Percentiles rank a stretch among this genome's conserved stretches.
Evolutionary conservation across 2,113 vertebrate genomes (phyloP).

Genomic region (Chinchilla lanigera): DNA sequence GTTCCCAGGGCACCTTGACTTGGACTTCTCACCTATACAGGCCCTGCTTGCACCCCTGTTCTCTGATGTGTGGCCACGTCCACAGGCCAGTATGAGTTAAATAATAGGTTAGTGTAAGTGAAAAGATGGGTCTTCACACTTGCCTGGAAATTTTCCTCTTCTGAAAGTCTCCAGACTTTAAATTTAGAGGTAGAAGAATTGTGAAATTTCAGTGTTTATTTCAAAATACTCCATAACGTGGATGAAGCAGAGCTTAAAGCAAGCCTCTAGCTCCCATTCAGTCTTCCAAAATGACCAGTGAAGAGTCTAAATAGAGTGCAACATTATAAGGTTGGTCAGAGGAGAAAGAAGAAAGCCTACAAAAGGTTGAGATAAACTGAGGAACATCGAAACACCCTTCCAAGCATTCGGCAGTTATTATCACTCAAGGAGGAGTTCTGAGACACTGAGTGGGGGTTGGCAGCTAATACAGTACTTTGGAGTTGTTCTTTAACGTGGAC

Average conservation of each 20-base stretch:
- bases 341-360: background rate
- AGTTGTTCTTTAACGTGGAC: background rate
- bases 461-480: background rate
- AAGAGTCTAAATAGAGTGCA: background rate
- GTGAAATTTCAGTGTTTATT: background rate
- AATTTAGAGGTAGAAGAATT: background rate
- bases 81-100: background rate
- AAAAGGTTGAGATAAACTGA: background rate
- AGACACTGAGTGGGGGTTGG: background rate
- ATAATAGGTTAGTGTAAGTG: background rate
- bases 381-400: background rate
- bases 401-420: slow-evolving; percentile 38
- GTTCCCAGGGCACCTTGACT: background rate
- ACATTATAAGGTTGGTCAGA: background rate
- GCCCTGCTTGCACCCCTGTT: background rate
- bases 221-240: background rate
- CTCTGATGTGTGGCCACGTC: background rate
- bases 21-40: fast-evolving
- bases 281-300: background rate
- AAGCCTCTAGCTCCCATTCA: background rate
- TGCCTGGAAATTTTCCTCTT: background rate
- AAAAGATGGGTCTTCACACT: background rate
- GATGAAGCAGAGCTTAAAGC: background rate
- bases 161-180: slow-evolving; percentile 1
- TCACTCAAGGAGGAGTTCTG: background rate